A percentile compares a stretch with the other conserved stretches of the same genome.
Evolutionary conservation across 2,797 vertebrate genomes (phyloP).

Genomic region (Pseudochaenichthys georgianus): DNA sequence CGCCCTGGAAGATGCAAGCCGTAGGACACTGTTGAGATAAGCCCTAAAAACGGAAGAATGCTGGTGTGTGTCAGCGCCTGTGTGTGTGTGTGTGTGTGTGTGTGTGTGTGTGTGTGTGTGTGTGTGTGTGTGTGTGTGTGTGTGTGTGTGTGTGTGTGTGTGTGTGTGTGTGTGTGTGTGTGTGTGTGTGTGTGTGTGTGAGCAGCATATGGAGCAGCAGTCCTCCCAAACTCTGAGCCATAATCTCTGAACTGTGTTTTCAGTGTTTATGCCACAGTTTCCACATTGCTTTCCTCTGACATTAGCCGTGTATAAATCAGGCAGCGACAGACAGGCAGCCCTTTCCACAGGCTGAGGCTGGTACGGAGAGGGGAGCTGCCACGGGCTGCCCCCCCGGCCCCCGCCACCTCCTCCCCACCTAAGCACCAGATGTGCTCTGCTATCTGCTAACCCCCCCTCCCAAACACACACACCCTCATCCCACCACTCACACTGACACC

Average conservation of each 20-base stretch:
- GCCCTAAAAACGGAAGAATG: constrained; percentile 37
- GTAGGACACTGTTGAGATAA: constrained; percentile 67
- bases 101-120: too few relatives aligned
- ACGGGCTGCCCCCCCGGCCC: constrained; percentile 88
- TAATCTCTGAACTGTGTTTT: constrained; percentile 91
- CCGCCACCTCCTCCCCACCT: constrained; percentile 55
- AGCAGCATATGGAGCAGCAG: constrained; percentile 58
- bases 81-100: constrained; percentile 32
- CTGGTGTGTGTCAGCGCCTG: constrained; percentile 42
- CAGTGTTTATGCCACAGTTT: constrained; percentile 91
- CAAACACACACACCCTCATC: constrained; percentile 49
- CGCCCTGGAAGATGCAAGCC: constrained; percentile 49
- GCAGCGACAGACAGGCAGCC: constrained; percentile 85
- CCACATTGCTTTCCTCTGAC: constrained; percentile 92
- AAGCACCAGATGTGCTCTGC: constrained; percentile 87
- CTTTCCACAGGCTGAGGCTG: constrained; percentile 94
- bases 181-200: constrained; percentile 29
- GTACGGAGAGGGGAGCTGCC: constrained; percentile 90
- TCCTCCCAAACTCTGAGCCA: constrained; percentile 91
- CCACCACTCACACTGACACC: constrained; percentile 83
- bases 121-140: constrained; percentile 5
- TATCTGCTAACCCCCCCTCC: constrained; percentile 62
- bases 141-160: constrained; percentile 8
- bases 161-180: too few relatives aligned
- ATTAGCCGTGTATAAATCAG: constrained; percentile 92